These are phyloP conservation scores for Eurypyga helias DNA, from an alignment of 2,113 vertebrate genomes.

Conservation along the genomic window DNA sequence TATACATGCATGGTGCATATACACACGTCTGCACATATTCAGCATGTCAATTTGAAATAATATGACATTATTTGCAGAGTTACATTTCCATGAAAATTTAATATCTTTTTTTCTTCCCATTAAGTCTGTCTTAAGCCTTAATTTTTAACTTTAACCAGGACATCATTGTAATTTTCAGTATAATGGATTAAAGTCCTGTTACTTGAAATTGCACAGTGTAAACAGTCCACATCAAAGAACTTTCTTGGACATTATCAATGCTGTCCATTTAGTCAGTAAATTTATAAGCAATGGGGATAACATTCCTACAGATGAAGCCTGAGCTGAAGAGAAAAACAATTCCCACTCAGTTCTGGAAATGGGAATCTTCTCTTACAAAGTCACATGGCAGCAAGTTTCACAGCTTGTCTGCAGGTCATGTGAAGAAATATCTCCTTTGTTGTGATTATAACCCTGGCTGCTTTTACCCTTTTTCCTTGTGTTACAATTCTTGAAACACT, in stretches of 20 bases:
- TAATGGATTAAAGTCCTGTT: background rate
- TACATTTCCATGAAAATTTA: background rate
- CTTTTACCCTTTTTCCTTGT: background rate
- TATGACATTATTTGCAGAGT: background rate
- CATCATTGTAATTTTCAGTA: background rate
- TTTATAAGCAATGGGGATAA: background rate
- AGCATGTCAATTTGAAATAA: background rate
- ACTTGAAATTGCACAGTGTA: background rate
- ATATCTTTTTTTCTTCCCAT: background rate
- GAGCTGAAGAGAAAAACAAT: background rate
- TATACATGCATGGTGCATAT: background rate
- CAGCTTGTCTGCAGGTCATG: background rate
- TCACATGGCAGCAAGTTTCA: background rate
- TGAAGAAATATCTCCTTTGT: background rate
- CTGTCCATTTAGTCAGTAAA: background rate
- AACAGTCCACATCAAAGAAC: background rate
- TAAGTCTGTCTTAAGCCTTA: background rate
- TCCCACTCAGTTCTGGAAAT: background rate
- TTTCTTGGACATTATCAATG: background rate
- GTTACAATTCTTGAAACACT: background rate
- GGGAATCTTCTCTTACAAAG: background rate
- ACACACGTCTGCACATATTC: background rate
- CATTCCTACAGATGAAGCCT: background rate
- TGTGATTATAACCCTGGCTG: background rate
- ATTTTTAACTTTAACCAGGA: background rate